A percentile compares a stretch with the other conserved stretches of the same genome.
These are phyloP conservation scores for Sycophaga agraensis DNA, from an alignment of 1,140 invertebrate species.

Conservation along the genomic window DNA sequence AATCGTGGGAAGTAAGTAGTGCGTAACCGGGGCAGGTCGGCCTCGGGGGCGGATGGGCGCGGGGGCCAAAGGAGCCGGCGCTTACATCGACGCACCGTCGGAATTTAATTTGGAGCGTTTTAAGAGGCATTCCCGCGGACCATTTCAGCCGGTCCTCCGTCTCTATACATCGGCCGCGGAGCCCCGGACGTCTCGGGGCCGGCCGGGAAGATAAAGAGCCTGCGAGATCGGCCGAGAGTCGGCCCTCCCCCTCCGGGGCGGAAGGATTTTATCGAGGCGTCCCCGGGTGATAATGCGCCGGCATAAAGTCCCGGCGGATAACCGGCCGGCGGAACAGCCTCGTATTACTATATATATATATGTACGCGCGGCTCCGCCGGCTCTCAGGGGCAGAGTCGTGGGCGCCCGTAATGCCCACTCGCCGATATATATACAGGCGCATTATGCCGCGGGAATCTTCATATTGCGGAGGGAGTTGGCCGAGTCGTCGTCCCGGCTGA, in stretches of 20 bases:
- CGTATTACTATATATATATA: background rate
- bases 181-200: too few relatives aligned
- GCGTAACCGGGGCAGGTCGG: conserved; percentile 21
- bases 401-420: conserved; percentile 8
- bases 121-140: conserved; percentile 29
- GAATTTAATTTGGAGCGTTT: conserved; percentile 38
- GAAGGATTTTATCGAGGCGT: conserved; percentile 32
- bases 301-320: conserved; percentile 18
- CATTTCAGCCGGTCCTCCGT: conserved; percentile 1
- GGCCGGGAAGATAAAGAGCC: too few relatives aligned
- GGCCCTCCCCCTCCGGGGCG: conserved; percentile 3
- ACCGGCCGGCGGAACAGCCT: background rate
- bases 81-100: conserved; percentile 25
- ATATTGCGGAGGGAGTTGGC: conserved; percentile 22
- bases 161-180: background rate
- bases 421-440: conserved; percentile 23
- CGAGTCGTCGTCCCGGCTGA: too few relatives aligned
- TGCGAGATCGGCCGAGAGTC: background rate
- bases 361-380: background rate
- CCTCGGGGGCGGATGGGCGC: too few relatives aligned
- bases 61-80: too few relatives aligned
- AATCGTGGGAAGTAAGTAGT: conserved; percentile 36
- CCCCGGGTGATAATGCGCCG: conserved; percentile 21
- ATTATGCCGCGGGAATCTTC: conserved; percentile 26
- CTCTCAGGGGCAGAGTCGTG: too few relatives aligned